A percentile compares a stretch with the other conserved stretches of the same genome.
These are phyloP conservation scores for Limnephilus marmoratus DNA, from an alignment of 2,888 invertebrate genomes.

Conservation along the genomic window DNA sequence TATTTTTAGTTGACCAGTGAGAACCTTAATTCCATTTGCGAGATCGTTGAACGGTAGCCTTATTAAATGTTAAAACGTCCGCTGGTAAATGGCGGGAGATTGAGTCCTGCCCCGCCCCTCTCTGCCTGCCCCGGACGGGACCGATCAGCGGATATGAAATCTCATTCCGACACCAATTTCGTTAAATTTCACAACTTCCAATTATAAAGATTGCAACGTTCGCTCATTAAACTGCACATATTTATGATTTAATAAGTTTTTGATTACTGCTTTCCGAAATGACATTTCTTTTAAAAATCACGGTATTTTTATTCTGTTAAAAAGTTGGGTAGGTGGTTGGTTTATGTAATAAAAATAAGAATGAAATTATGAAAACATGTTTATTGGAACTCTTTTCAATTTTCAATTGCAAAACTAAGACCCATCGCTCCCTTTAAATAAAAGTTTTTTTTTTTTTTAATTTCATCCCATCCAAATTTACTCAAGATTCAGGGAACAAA, in stretches of 20 bases:
- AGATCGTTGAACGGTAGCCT: conserved; percentile 39
- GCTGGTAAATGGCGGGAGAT: conserved; percentile 13
- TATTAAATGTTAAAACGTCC: conserved; percentile 42
- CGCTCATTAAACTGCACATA: conserved; percentile 17
- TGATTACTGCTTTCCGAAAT: neutral
- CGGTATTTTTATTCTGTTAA: neutral
- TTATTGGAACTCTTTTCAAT: no score
- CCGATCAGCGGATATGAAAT: conserved; percentile 37
- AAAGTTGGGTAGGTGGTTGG: neutral
- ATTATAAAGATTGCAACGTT: conserved; percentile 47
- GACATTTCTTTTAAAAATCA: neutral
- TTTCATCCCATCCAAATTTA: no score
- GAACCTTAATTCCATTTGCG: neutral
- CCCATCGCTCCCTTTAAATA: no score
- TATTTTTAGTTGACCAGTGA: neutral
- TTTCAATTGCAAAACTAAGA: no score
- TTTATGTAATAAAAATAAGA: neutral
- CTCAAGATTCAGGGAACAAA: no score
- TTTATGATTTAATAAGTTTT: conserved; percentile 32
- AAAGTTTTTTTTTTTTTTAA: no score
- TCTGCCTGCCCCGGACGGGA: neutral
- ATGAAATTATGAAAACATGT: neutral
- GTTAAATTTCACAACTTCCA: conserved; percentile 49
- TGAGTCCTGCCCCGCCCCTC: neutral
- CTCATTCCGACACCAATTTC: conserved; percentile 46